A percentile compares a stretch with the other conserved stretches of the same genome.
These are phyloP conservation scores for Aphelocoma coerulescens DNA, from an alignment of 2,113 vertebrate species.

Conservation along the genomic window DNA sequence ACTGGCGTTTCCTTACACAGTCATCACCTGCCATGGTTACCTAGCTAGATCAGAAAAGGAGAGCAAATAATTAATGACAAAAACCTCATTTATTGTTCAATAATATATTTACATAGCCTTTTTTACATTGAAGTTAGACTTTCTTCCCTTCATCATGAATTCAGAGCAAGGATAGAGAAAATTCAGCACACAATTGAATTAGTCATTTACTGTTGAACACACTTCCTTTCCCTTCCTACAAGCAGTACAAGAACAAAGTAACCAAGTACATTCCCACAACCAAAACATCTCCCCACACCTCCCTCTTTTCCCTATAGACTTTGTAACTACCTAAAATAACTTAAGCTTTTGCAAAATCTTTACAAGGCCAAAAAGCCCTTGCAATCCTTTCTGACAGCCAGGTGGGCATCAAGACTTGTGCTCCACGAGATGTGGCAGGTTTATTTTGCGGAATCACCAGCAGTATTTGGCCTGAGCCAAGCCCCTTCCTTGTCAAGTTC, in stretches of 20 bases:
- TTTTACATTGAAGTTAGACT: neutral
- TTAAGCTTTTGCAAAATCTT: neutral
- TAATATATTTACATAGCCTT: neutral
- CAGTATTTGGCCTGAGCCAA: neutral
- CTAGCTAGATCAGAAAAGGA: neutral
- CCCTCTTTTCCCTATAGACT: neutral
- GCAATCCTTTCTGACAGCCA: neutral
- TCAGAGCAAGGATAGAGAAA: neutral
- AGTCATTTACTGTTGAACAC: neutral
- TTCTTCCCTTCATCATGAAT: neutral
- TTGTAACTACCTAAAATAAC: neutral
- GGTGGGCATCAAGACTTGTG: neutral
- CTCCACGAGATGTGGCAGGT: neutral
- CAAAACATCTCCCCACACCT: neutral
- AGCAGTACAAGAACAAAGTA: neutral
- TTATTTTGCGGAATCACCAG: neutral
- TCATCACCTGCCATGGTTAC: constrained; percentile 65
- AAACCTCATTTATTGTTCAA: neutral
- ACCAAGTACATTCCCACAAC: neutral
- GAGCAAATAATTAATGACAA: neutral
- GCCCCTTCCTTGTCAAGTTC: neutral
- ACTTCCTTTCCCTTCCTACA: neutral
- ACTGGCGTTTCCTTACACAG: constrained; percentile 61
- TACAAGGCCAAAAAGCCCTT: neutral
- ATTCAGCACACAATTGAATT: neutral